Base-by-base conservation (phyloP, 2,797 vertebrate genomes). In the Champsocephalus esox region DNA sequence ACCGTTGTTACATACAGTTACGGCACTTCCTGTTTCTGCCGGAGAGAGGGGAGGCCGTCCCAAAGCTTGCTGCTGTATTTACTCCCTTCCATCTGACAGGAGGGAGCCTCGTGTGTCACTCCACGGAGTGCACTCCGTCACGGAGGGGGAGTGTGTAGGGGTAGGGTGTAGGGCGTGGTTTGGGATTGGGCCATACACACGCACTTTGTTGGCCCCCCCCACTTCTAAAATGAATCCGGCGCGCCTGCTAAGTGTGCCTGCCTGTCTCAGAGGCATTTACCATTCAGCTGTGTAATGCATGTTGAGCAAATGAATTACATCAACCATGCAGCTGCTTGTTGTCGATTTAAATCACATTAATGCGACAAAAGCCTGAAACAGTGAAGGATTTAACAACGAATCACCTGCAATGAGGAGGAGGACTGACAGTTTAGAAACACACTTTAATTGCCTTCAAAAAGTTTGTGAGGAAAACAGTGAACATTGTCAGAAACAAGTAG, bases 331-430 rank as follows among this genome's bases (percentile, higher is more conserved):
- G 78, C 81, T 87, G 77, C 76, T 79, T 44, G 62, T 73, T 80
- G 77, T 82, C 83, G 78, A 60, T 78, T 77, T 87, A 76, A 83
- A 86, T 91, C 73, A 81, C 58, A 63, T 85, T 78, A 78, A 77
- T 56, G 62, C 1, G 52, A 70, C 67, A 72, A 83, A 88, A 79
- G 48, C 41, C 67, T 79, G n/a, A 65, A 84, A 75, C 59, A 66
- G 50, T 75, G 70, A 87, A 70, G 66, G 62, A 81, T 78, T 89
- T 60, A 60, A 75, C 73, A 81, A 73, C 90, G 41, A 77, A 87
- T 90, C 81, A 82, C 45, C 50, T 66, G n/a, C 84, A 86, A 85
- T 80, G 49, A 41, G 62, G 70, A 32, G 12, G 55, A 60, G 50
- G 70, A 87, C 80, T 28, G 70, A 69, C 52, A 81, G 62, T 69